Base-by-base conservation (phyloP, 2,888 invertebrate species). In the Dynastes maya region DNA sequence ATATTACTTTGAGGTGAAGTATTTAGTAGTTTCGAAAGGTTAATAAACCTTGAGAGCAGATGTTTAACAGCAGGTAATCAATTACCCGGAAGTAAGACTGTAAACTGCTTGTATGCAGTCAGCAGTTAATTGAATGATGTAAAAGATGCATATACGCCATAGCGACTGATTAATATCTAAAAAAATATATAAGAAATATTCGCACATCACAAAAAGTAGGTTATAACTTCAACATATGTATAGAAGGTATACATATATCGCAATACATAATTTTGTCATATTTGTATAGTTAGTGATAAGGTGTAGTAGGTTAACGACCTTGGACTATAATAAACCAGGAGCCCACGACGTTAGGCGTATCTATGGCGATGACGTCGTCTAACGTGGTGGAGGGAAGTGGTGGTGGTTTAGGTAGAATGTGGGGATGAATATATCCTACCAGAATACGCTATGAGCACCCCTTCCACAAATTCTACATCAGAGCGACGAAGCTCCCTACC, bases 371-470 rank as follows among this genome's bases (percentile, higher is more conserved):
- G 88, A 88, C 88, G 87, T 86, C 85, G 86, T 84, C 84, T 84
- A 86, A 85, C 86, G 88, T 88, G 87, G 88, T 88, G 88, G 89
- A 88, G 88, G 87, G 85, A 86, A 85, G 88, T 88, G 86, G 88
- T 87, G 88, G 88, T 88, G 87, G 87, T 87, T 88, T 87, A 84
- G 87, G 87, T 87, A 87, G 88, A 88, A 88, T 88, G 89, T 89
- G 89, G 89, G 89, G 89, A 89, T 89, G 89, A 89, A 89, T 88
- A 86, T 87, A 87, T 88, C 88, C 88, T 87, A 88, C 88, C 88
- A 88, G 88, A 88, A 86, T 87, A 88, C 88, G 84, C 87, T 85
- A 85, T 85, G 88, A 88, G 87, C 88, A 89, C 89, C 89, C 89
- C 89, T 89, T 89, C 89, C 89, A 89, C 89, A 87, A 88, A 88